These are phyloP conservation scores for Planococcus citri DNA, from an alignment of 1,140 invertebrate species.

Conservation along the genomic window DNA sequence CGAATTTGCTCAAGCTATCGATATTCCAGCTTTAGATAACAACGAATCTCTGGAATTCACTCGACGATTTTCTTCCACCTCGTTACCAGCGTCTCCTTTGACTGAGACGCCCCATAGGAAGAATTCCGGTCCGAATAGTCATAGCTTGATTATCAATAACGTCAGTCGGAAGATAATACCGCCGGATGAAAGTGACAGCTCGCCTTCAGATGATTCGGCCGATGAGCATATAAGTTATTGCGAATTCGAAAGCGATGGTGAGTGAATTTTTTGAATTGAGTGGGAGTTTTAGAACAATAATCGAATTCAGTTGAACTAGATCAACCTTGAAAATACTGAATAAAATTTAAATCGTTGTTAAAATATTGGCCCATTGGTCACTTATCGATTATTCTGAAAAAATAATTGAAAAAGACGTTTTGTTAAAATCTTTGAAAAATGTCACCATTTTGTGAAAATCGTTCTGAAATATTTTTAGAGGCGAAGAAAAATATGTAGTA, in stretches of 20 bases:
- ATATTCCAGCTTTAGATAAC: slow-evolving; percentile 31
- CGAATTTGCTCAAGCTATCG: slow-evolving; percentile 46
- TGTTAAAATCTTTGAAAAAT: no score
- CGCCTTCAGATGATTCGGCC: slow-evolving; percentile 42
- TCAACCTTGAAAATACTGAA: no score
- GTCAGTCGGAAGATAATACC: slow-evolving; percentile 25
- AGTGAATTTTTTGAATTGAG: slow-evolving; percentile 23
- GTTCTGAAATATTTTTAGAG: no score
- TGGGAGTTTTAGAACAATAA: no score
- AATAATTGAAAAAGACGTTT: no score
- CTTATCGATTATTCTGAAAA: no score
- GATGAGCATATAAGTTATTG: slow-evolving; percentile 42
- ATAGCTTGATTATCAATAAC: neutral
- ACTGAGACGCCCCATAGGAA: neutral
- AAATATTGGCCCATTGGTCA: no score
- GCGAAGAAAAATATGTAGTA: no score
- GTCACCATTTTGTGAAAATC: no score
- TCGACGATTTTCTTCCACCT: neutral
- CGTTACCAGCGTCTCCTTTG: slow-evolving; percentile 7
- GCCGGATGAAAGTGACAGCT: slow-evolving; percentile 31
- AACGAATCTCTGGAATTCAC: slow-evolving; percentile 10
- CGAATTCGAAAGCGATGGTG: slow-evolving; percentile 51
- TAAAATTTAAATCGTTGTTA: no score
- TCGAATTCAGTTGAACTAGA: no score
- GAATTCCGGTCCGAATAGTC: neutral